Base-by-base conservation (phyloP, 1,140 invertebrate genomes). In the Whitmania pigra region DNA sequence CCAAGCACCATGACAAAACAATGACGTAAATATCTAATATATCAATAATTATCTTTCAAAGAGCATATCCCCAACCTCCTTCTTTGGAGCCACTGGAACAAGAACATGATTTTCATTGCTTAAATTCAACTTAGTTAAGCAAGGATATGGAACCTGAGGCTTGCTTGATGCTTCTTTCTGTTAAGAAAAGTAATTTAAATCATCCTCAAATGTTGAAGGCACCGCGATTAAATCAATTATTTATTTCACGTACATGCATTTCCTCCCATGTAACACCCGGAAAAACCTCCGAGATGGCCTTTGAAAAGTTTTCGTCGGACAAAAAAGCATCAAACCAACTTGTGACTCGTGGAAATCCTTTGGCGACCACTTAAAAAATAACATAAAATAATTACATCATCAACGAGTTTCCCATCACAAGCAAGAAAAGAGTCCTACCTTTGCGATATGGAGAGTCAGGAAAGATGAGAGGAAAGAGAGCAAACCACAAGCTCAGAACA, bases 311-410 rank as follows among this genome's bases (percentile, higher is more conserved):
- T 25, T 63, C 57, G 11, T 63, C 22, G 11, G 22, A 22, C 9
- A 18, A 63, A 17, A 63, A 63, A 25, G 22, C 57, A 63, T 63
- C 57, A 63, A 63, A 63, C 57, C 57, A 63, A 63, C 18, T 22
- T 63, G 22, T 31, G 15, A 63, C 9, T 31, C 15, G 29, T 18
- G 57, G 29, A 63, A 25, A 31, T 25, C 29, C 29, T 63, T 63
- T 63, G 3, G 57, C 22, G 11, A 63, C 57, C 57, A 22, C 57
- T 63, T 63, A 0, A n/a, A 63, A 63, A 63, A 63, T 6, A 18
- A 63, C 7, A 63, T 63, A 3, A 63, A 13, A 63, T 63, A 15
- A 5, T 60, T 22, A 63, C 1, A 25, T 63, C 22, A 63, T 63
- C 29, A n/a, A 63, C 15, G 22, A 20, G 18, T 15, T 17, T 7